Evolutionary conservation across 2,797 vertebrate genomes (phyloP).

Genomic region (Sus cebifrons): DNA sequence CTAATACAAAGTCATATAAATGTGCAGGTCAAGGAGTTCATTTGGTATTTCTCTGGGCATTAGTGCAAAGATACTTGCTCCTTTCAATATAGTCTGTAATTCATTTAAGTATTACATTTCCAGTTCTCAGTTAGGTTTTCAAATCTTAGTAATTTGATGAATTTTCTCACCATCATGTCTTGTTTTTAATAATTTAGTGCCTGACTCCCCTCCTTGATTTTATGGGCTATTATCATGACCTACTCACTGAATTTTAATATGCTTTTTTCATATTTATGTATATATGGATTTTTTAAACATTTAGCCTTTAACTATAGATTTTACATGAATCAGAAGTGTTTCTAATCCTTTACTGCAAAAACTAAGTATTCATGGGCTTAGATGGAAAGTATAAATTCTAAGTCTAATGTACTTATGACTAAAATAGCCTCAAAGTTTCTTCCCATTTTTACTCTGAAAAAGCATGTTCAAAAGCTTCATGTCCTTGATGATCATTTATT

Average conservation of each 20-base stretch:
- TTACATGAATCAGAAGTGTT: not conserved
- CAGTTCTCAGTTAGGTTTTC: conserved; percentile 82
- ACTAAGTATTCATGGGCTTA: conserved; percentile 57
- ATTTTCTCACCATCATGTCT: conserved; percentile 81
- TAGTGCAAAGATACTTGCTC: conserved; percentile 76
- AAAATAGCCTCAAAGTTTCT: conserved; percentile 59
- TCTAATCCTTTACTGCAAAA: conserved; percentile 36
- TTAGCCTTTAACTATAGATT: conserved; percentile 55
- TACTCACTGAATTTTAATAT: conserved; percentile 74
- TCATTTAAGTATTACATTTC: conserved; percentile 84
- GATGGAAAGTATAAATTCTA: conserved; percentile 63
- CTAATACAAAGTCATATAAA: conserved; percentile 76
- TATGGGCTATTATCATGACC: conserved; percentile 71
- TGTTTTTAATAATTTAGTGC: conserved; percentile 81
- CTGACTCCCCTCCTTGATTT: conserved; percentile 78
- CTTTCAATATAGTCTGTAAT: conserved; percentile 81
- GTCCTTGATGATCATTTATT: conserved; percentile 62
- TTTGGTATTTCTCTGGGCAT: conserved; percentile 79
- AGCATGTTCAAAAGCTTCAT: conserved; percentile 31
- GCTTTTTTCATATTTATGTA: conserved; percentile 41
- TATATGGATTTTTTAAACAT: conserved; percentile 51
- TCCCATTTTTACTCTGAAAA: not conserved
- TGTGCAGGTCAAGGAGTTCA: conserved; percentile 74
- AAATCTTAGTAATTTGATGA: conserved; percentile 80
- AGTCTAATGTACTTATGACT: conserved; percentile 70